Base-by-base conservation (phyloP, 2,888 invertebrate genomes). In the Smittia aterrima region DNA sequence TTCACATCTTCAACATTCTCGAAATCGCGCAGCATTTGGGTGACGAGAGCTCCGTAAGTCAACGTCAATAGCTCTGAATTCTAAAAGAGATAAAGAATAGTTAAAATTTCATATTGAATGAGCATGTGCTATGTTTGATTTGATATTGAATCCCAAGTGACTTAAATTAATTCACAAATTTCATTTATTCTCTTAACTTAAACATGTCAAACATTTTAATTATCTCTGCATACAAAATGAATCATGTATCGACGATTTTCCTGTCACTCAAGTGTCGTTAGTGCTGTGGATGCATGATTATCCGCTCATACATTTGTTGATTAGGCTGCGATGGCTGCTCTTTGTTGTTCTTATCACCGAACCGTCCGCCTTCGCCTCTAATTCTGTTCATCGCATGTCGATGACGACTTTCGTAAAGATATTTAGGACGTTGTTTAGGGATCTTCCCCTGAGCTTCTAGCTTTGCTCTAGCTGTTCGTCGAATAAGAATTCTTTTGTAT, bases 1-100 rank as follows among this genome's bases (percentile, higher is more conserved):
- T 98, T 99, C 0, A 99, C 98, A 85, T 98, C 98, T 47, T 98
- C 98, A 3, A 95, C 90, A 83, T 94, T 96, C 81, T 99, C 98
- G 79, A 92, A 92, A 82, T 99, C 99, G 82, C 96, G 95, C 20
- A 99, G 84, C 86, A 99, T 90, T 85, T 99, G 98, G 1, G 97
- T 93, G 0, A 99, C 98, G 76, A 99, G 85, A 1, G 98, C 95
- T 54, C 99, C 99, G 84, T 99, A 99, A 0, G 99, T 99, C 67
- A 99, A 87, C 4, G 97, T 96, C 78, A 99, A 92, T 75, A 99
- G 85, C 83, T 99, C 99, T 0, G 96, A 95, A 85, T 96, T 98
- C 96, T 95, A 83, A 66, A 85, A 86, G 24, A 74, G 24, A 41
- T 40, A 78, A 77, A 75, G 58, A 78, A 70, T 25, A 16, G 18